These are phyloP conservation scores for Pogonomyrmex californicus DNA, from an alignment of 1,140 invertebrate genomes.

Conservation along the genomic window DNA sequence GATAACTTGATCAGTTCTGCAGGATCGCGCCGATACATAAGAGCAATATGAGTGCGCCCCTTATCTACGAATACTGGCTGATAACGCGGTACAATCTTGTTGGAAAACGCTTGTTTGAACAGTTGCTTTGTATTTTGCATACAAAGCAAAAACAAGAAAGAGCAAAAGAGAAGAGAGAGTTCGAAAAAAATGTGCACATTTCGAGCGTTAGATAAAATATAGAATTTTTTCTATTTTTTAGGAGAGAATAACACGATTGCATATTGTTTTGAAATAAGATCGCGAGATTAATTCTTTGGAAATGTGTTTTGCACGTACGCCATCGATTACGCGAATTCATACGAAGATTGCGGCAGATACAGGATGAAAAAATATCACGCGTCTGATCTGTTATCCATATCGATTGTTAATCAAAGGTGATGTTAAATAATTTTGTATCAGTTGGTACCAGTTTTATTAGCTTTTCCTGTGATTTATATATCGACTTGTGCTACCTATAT, in stretches of 20 bases:
- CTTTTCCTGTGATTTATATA: neutral
- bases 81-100: conserved; percentile 59
- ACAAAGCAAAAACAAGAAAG: neutral
- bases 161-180: neutral
- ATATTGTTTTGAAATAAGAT: neutral
- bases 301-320: neutral
- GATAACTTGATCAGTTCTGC: conserved; percentile 45
- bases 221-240: neutral
- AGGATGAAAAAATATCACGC: neutral
- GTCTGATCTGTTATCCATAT: neutral
- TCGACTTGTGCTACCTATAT: neutral
- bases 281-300: neutral
- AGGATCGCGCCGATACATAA: conserved; percentile 23
- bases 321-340: neutral
- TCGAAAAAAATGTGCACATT: neutral
- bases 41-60: conserved; percentile 10
- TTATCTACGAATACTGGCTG: conserved; percentile 55
- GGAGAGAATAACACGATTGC: neutral
- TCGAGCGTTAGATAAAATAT: neutral
- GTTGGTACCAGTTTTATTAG: conserved; percentile 14
- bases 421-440: conserved; percentile 42
- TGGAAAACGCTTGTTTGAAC: conserved; percentile 26
- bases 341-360: neutral
- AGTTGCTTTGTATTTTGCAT: neutral
- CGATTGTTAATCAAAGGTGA: neutral